Evolutionary conservation across 2,888 invertebrate species (phyloP).

Genomic region (Pimpla rufipes): DNA sequence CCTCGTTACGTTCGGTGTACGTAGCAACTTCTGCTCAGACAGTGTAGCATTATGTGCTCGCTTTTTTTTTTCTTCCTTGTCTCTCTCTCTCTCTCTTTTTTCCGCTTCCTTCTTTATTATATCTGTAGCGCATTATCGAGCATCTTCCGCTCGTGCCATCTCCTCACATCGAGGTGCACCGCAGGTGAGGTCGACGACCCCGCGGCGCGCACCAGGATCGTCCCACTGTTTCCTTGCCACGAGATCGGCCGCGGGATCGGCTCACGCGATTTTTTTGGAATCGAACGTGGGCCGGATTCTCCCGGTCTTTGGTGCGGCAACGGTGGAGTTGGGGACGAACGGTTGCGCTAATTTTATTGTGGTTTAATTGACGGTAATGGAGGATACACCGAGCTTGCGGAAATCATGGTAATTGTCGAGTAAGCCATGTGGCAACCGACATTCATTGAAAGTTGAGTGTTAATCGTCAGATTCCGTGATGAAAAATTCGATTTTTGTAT

Average conservation of each 20-base stretch:
- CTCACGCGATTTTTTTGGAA: constrained; percentile 26
- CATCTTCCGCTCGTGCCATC: constrained; percentile 13
- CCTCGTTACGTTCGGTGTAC: constrained; percentile 10
- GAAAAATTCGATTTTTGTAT: no score
- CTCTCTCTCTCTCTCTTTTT: not conserved
- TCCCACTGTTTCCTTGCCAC: constrained; percentile 30
- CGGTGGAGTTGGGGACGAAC: not conserved
- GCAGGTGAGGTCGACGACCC: constrained; percentile 11
- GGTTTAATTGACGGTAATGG: no score
- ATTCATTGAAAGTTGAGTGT: no score
- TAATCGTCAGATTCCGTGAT: no score
- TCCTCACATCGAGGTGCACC: not conserved
- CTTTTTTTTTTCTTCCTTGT: constrained; percentile 12
- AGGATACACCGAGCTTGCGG: no score
- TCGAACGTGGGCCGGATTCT: not conserved
- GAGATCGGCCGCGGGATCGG: not conserved
- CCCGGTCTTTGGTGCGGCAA: not conserved
- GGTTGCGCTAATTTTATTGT: no score
- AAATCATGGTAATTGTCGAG: no score
- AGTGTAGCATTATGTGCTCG: constrained; percentile 12
- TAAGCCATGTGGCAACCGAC: no score
- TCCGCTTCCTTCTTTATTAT: constrained; percentile 8
- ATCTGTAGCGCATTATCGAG: constrained; percentile 29
- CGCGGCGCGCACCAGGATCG: constrained; percentile 3
- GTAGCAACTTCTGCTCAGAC: not conserved